Percentiles rank a stretch among this genome's conserved stretches.
These are phyloP conservation scores for Synanceia verrucosa DNA, from an alignment of 2,797 vertebrate genomes.

Conservation along the genomic window DNA sequence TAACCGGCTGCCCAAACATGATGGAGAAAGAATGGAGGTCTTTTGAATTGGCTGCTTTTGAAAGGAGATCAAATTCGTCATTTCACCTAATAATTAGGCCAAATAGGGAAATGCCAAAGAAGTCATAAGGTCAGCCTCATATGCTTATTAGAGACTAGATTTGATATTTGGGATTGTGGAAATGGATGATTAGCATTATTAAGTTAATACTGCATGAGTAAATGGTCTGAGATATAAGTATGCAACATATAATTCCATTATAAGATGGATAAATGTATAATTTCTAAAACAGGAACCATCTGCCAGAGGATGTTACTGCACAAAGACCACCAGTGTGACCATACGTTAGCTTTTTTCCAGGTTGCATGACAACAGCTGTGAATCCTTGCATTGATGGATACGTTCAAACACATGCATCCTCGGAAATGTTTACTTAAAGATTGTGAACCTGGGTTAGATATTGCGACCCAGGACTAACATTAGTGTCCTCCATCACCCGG, in stretches of 20 bases:
- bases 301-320: conserved; percentile 27
- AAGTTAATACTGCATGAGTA: not conserved
- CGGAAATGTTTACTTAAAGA: conserved; percentile 78
- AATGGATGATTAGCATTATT: conserved; percentile 29
- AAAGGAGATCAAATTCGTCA: conserved; percentile 93
- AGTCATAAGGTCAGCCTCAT: conserved; percentile 85
- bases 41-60: conserved; percentile 86
- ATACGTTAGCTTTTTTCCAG: conserved; percentile 19
- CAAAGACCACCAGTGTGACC: conserved; percentile 48
- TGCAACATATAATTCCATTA: not conserved
- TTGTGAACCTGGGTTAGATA: conserved; percentile 75
- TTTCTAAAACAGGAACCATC: conserved; percentile 47
- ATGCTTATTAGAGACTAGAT: conserved; percentile 82
- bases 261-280: conserved; percentile 27
- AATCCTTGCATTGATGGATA: conserved; percentile 68
- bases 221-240: conserved; percentile 1
- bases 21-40: conserved; percentile 83
- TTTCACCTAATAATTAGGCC: conserved; percentile 92
- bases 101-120: conserved; percentile 84
- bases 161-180: conserved; percentile 43
- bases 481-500: conserved; percentile 74
- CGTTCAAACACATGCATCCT: conserved; percentile 64
- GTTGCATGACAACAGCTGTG: conserved; percentile 68
- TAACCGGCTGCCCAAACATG: conserved; percentile 88
- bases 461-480: conserved; percentile 73